These are phyloP conservation scores for Neotoxoptera formosana DNA, from an alignment of 1,140 invertebrate genomes.

Conservation along the genomic window DNA sequence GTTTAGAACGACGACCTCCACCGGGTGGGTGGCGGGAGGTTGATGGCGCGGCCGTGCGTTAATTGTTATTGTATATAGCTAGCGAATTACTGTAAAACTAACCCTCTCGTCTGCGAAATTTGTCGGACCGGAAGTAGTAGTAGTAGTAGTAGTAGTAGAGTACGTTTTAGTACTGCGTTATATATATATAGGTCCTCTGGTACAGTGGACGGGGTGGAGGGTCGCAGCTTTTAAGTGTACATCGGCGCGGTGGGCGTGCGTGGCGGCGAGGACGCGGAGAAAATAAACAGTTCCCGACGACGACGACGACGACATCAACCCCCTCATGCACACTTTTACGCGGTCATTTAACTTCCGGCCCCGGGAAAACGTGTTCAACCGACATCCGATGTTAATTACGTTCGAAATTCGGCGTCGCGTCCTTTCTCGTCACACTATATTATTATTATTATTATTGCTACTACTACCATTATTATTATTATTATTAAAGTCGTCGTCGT, in stretches of 20 bases:
- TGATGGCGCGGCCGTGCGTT: background rate
- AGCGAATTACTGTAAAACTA: background rate
- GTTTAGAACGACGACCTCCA: background rate
- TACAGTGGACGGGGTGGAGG: background rate
- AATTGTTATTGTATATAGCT: slow-evolving; percentile 1
- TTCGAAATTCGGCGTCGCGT: background rate
- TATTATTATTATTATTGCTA: background rate
- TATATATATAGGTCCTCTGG: background rate
- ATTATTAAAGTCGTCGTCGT: background rate
- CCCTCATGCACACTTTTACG: background rate
- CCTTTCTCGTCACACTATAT: background rate
- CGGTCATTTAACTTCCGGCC: slow-evolving; percentile 40
- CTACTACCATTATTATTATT: background rate
- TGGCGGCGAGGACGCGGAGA: background rate
- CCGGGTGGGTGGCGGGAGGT: background rate
- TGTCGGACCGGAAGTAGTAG: background rate
- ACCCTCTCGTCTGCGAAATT: background rate
- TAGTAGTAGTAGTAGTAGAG: background rate
- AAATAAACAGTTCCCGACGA: background rate
- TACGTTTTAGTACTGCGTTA: background rate
- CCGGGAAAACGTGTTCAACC: slow-evolving; percentile 32
- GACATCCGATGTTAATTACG: slow-evolving; percentile 44
- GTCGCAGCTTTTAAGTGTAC: background rate
- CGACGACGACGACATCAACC: background rate
- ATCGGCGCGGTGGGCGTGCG: background rate